These are phyloP conservation scores for Mesembrinibis cayennensis DNA, from an alignment of 2,113 vertebrate species.

Conservation along the genomic window DNA sequence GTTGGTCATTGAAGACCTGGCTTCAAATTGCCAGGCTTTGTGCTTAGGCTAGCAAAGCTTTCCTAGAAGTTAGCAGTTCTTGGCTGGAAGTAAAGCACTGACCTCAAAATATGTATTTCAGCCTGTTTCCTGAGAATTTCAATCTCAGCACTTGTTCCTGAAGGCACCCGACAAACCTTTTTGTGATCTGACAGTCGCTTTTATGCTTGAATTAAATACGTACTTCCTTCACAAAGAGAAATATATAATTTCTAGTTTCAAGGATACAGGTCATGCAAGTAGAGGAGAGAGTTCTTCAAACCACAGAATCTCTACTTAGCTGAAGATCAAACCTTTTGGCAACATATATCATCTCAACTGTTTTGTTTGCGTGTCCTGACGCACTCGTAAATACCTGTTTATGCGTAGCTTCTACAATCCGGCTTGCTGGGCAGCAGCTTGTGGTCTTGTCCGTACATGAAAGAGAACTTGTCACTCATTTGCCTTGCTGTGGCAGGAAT, in stretches of 20 bases:
- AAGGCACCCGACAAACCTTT: conserved; percentile 1
- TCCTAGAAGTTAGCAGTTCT: conserved; percentile 11
- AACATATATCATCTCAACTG: not conserved
- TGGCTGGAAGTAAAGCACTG: not conserved
- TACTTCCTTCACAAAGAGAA: not conserved
- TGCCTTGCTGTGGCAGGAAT: not conserved
- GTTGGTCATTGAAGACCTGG: not conserved
- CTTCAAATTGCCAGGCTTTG: not conserved
- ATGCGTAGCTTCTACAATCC: not conserved
- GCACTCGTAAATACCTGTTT: not conserved
- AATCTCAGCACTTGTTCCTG: not conserved
- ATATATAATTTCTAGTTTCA: not conserved
- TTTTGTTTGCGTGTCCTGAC: not conserved
- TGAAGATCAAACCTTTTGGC: conserved; percentile 6
- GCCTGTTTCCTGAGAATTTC: not conserved
- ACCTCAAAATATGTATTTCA: not conserved
- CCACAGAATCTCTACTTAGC: not conserved
- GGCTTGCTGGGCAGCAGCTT: not conserved
- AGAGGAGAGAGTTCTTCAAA: not conserved
- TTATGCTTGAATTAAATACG: not conserved
- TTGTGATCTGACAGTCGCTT: not conserved
- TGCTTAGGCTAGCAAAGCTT: not conserved
- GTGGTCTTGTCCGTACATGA: not conserved
- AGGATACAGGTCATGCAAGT: not conserved
- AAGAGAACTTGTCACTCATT: not conserved